These are phyloP conservation scores for Ochotona princeps DNA, from an alignment of 2,113 vertebrate species.

Conservation along the genomic window DNA sequence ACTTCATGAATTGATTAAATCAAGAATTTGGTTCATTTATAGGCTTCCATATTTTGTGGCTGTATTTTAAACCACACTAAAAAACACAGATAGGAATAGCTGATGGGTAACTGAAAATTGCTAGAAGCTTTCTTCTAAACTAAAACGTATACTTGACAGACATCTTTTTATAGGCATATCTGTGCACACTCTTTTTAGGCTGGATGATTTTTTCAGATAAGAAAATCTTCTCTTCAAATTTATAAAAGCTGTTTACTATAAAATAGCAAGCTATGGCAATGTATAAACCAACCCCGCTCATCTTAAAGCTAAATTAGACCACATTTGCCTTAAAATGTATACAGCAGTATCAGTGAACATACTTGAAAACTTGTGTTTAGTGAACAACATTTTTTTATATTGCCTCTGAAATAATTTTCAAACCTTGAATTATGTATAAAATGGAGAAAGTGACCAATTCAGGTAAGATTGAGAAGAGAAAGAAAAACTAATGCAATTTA, in stretches of 20 bases:
- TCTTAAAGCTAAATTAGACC: not conserved
- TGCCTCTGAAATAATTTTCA: constrained; percentile 38
- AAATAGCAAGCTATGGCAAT: constrained; percentile 8
- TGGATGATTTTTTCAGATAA: constrained; percentile 49
- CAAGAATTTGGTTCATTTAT: constrained; percentile 67
- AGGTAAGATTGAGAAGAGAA: not conserved
- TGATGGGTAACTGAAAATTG: constrained; percentile 55
- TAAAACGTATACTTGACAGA: constrained; percentile 78
- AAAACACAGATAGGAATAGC: constrained; percentile 41
- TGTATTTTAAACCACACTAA: constrained; percentile 74
- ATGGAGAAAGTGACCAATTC: not conserved
- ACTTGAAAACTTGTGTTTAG: not conserved
- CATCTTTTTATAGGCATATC: constrained; percentile 77
- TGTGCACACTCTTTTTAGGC: constrained; percentile 72
- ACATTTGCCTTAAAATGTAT: not conserved
- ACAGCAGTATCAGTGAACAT: not conserved
- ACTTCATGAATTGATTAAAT: constrained; percentile 67
- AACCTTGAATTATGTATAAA: constrained; percentile 2
- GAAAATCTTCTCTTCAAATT: constrained; percentile 61
- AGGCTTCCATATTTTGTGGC: constrained; percentile 71
- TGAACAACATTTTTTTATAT: not conserved
- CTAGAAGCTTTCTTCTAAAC: constrained; percentile 73
- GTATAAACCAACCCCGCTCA: not conserved
- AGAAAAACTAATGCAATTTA: constrained; percentile 19
- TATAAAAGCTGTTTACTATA: constrained; percentile 53